A percentile compares a stretch with the other conserved stretches of the same genome.
Evolutionary conservation across 2,113 vertebrate species (phyloP).

Genomic region (Sylvia atricapilla): DNA sequence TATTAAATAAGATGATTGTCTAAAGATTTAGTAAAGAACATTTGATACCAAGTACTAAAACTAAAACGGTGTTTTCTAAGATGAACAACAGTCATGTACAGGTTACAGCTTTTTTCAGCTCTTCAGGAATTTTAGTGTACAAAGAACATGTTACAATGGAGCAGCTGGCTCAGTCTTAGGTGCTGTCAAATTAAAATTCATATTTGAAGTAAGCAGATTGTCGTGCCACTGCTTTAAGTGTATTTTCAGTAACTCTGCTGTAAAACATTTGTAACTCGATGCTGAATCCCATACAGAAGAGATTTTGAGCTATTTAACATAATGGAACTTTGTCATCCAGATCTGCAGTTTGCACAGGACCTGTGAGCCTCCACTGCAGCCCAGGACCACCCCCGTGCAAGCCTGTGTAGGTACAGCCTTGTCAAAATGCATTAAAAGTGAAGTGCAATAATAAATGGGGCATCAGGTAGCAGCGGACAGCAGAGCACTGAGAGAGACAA

Average conservation of each 20-base stretch:
- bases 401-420: neutral
- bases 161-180: neutral
- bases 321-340: neutral
- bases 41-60: neutral
- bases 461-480: rapidly evolving
- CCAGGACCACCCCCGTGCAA: neutral
- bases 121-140: neutral
- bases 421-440: neutral
- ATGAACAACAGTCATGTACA: neutral
- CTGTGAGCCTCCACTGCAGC: neutral
- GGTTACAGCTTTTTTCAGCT: neutral
- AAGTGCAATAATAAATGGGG: neutral
- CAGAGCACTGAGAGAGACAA: neutral
- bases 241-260: neutral
- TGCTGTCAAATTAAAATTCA: neutral
- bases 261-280: neutral
- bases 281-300: neutral
- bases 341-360: neutral
- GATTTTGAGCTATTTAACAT: neutral
- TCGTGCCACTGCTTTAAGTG: neutral
- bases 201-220: neutral
- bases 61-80: neutral
- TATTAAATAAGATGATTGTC: neutral
- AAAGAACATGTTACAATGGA: neutral
- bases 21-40: conserved; percentile 11